A percentile compares a stretch with the other conserved stretches of the same genome.
These are phyloP conservation scores for Callionymus lyra DNA, from an alignment of 2,113 vertebrate genomes.

Conservation along the genomic window DNA sequence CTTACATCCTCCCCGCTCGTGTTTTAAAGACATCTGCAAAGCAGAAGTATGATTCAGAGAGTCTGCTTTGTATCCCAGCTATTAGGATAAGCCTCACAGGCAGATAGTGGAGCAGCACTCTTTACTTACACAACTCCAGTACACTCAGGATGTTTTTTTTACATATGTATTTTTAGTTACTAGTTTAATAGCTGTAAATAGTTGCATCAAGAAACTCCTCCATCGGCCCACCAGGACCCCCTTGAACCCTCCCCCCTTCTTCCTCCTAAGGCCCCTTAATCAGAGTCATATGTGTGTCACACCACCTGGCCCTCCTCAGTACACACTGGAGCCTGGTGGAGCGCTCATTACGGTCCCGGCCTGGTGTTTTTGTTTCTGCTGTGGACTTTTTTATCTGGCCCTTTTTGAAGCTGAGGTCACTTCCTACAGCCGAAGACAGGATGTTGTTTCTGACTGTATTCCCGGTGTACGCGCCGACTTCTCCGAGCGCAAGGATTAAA, in stretches of 20 bases:
- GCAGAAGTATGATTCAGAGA: slow-evolving; percentile 26
- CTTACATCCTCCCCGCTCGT: slow-evolving; percentile 27
- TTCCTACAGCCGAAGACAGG: slow-evolving; percentile 57
- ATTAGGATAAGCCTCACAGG: no score
- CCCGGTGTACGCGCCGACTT: slow-evolving; percentile 24
- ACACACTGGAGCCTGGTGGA: slow-evolving; percentile 42
- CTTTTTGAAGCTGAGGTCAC: slow-evolving; percentile 60
- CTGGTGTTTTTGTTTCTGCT: slow-evolving; percentile 53
- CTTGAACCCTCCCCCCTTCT: slow-evolving; percentile 2
- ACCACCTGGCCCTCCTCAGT: slow-evolving; percentile 60
- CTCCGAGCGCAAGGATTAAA: slow-evolving; percentile 4
- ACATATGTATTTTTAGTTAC: no score
- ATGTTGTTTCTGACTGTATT: slow-evolving; percentile 56
- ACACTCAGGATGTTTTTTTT: no score
- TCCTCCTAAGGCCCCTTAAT: slow-evolving; percentile 51
- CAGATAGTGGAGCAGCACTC: no score
- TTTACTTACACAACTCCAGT: no score
- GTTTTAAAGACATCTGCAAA: slow-evolving; percentile 18
- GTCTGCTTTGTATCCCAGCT: no score
- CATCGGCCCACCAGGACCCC: slow-evolving; percentile 18
- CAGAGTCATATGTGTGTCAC: slow-evolving; percentile 62
- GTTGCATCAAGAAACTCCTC: slow-evolving; percentile 33
- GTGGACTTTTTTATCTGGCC: slow-evolving; percentile 55
- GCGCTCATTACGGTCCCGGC: slow-evolving; percentile 43
- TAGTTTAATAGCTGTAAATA: slow-evolving; percentile 1